phyloP scores from a whole-genome alignment of 2,797 vertebrate species.

The Pangasius sanitwongsei region DNA sequence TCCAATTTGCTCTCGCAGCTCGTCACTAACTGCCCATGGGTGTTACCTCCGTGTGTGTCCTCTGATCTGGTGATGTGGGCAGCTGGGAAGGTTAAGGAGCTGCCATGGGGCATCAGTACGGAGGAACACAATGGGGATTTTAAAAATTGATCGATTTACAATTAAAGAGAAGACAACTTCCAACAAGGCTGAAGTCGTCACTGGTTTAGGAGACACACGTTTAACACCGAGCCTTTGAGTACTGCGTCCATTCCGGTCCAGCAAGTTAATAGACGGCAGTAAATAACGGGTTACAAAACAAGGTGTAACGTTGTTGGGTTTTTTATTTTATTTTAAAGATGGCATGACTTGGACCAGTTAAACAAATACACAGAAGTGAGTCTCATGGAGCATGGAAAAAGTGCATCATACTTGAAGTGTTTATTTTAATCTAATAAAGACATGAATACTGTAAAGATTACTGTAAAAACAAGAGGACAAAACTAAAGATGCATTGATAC shows the following conservation, averaged over 20 bases:
- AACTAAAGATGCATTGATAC: neutral
- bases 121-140: constrained; percentile 60
- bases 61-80: neutral
- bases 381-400: neutral
- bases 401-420: neutral
- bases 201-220: neutral
- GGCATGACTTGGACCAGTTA: neutral
- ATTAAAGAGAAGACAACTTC: neutral
- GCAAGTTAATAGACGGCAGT: neutral
- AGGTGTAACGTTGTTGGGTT: neutral
- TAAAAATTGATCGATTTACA: neutral
- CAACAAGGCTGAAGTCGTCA: neutral
- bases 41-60: neutral
- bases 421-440: neutral
- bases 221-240: neutral
- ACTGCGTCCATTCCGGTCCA: neutral
- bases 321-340: neutral
- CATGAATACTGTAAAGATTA: neutral
- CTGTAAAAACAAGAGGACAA: neutral
- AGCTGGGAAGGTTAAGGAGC: constrained; percentile 21
- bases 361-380: neutral
- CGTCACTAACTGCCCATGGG: constrained; percentile 67
- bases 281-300: neutral
- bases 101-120: constrained; percentile 59
- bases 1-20: constrained; percentile 74